These are phyloP conservation scores for Conus canariensis DNA, from an alignment of 2,888 invertebrate genomes.

Conservation along the genomic window DNA sequence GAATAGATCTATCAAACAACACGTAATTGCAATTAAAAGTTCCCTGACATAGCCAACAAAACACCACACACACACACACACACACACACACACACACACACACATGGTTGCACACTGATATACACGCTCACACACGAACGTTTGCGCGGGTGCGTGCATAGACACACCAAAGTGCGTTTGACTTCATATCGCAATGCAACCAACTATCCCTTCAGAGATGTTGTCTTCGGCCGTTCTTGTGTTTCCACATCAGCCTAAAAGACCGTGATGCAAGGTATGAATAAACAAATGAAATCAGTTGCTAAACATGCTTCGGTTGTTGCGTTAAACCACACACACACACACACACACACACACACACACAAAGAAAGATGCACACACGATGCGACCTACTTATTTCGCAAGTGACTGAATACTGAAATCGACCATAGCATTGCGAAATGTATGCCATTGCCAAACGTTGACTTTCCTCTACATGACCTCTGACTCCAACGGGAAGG, in stretches of 20 bases:
- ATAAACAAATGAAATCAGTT: too few species aligned
- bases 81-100: slow-evolving; percentile 14
- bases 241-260: too few species aligned
- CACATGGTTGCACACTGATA: not conserved
- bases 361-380: not conserved
- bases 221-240: too few species aligned
- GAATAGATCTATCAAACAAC: too few species aligned
- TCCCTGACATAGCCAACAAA: too few species aligned
- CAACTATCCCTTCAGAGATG: too few species aligned
- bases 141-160: not conserved
- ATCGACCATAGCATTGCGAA: not conserved
- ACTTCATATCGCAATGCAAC: too few species aligned
- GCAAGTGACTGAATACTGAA: slow-evolving; percentile 12
- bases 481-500: not conserved
- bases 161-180: not conserved
- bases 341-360: not conserved
- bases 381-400: not conserved
- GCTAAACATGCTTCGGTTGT: too few species aligned
- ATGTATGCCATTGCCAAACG: not conserved
- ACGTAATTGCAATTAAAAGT: not conserved
- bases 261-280: too few species aligned
- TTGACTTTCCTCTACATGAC: not conserved
- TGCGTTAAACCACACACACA: not conserved
- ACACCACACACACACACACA: not conserved
- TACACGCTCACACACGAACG: slow-evolving; percentile 4